Evolutionary conservation across 2,888 invertebrate genomes (phyloP).

Genomic region (Ischnura elegans): DNA sequence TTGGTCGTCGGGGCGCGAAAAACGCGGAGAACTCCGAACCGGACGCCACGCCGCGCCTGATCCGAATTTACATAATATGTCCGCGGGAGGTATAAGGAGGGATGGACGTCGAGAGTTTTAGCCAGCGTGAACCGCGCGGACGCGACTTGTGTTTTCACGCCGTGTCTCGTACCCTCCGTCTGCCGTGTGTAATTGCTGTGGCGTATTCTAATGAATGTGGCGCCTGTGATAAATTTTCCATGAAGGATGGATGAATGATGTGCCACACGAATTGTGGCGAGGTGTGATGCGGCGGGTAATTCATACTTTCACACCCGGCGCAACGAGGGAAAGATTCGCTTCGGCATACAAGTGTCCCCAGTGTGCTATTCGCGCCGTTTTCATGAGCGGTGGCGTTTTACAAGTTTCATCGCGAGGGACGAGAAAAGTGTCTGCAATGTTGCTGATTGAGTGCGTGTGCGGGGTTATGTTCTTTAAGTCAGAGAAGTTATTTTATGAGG

Average conservation of each 20-base stretch:
- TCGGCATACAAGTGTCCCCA: not conserved
- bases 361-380: not conserved
- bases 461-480: no score
- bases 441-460: not conserved
- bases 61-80: conserved; percentile 62
- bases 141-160: conserved; percentile 59
- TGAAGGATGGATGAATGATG: conserved; percentile 55
- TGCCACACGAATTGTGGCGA: conserved; percentile 7
- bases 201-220: conserved; percentile 52
- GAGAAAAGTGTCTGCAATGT: not conserved
- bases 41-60: conserved; percentile 21
- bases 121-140: conserved; percentile 41
- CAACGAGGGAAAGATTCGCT: not conserved
- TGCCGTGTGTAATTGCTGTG: conserved; percentile 55
- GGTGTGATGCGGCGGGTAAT: conserved; percentile 13
- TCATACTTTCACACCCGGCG: conserved; percentile 12
- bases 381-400: not conserved
- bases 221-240: conserved; percentile 50
- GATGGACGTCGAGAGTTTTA: not conserved
- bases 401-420: not conserved
- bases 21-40: conserved; percentile 11
- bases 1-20: conserved; percentile 44
- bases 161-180: conserved; percentile 14
- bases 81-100: conserved; percentile 36
- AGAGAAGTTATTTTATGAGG: no score